phyloP scores from a whole-genome alignment of 2,113 vertebrate genomes.

The cattle (Bos taurus) region ARS-UCD2.0 NC_037343.1:25836501-25837000 shows the following conservation, averaged over 20 bases:
- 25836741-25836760: neutral
- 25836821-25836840: neutral
- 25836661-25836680: neutral
- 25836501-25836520: neutral
- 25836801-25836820: neutral
- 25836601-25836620: neutral
- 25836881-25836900: neutral
- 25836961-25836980: neutral
- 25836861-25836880: neutral
- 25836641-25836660: neutral
- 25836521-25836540: neutral
- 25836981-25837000: neutral
- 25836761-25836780: neutral
- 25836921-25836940: neutral
- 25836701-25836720: neutral
- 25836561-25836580: neutral
- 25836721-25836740: neutral
- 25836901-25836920: neutral
- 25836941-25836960: rapidly evolving
- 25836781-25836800: neutral
- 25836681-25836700: neutral
- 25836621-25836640: neutral
- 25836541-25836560: neutral
- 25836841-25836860: neutral
- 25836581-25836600: neutral